Conservation (phyloP, 2,113 vertebrate species). For the Drymodes brunneopygia region DNA sequence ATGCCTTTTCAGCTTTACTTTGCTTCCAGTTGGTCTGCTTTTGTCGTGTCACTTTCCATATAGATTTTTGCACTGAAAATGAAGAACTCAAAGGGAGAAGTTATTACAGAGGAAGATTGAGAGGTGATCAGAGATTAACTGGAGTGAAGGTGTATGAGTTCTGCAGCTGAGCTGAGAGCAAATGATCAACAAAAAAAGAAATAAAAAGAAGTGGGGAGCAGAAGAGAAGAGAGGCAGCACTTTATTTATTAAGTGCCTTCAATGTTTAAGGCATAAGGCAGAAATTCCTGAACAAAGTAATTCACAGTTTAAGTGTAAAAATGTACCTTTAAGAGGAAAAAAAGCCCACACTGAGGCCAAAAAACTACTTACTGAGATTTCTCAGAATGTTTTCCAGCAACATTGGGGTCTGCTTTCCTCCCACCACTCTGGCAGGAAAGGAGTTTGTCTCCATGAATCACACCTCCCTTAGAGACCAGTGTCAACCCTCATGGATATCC, state of each 20-base stretch:
- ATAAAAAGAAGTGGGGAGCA: not conserved
- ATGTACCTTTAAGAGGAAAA: not conserved
- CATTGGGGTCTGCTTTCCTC: not conserved
- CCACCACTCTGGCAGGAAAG: not conserved
- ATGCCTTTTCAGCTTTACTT: not conserved
- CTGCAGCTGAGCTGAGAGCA: not conserved
- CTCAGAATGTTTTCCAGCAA: not conserved
- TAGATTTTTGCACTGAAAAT: not conserved
- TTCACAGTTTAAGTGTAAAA: conserved; percentile 29
- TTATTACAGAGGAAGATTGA: not conserved
- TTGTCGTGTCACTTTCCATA: not conserved
- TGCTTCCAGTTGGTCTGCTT: not conserved
- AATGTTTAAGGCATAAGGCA: not conserved
- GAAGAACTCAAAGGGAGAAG: not conserved
- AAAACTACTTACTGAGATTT: conserved; percentile 29
- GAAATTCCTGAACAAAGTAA: conserved; percentile 1
- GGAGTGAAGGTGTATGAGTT: not conserved
- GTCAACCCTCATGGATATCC: not conserved
- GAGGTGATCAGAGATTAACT: not conserved
- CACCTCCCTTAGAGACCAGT: not conserved
- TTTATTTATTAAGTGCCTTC: conserved; percentile 32
- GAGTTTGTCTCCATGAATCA: not conserved
- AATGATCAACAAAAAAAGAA: not conserved
- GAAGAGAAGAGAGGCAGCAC: not conserved
- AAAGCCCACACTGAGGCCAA: not conserved